These are phyloP conservation scores for Ephestia elutella DNA, from an alignment of 1,140 invertebrate species.

Conservation along the genomic window DNA sequence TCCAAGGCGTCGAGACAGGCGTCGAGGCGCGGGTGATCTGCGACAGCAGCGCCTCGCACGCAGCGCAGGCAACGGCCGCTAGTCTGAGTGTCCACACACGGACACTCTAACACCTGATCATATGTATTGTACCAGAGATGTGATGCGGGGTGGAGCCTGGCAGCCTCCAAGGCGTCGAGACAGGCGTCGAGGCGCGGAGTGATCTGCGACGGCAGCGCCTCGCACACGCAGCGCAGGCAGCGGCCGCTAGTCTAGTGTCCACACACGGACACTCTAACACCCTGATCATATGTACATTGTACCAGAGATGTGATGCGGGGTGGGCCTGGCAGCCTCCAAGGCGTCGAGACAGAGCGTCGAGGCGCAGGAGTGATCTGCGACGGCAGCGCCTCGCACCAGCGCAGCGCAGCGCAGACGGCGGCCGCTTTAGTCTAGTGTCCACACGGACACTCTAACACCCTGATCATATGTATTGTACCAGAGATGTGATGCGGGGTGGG, in stretches of 20 bases:
- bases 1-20: conserved; percentile 90
- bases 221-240: conserved; percentile 91
- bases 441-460: conserved; percentile 89
- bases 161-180: conserved; percentile 88
- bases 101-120: too few species aligned
- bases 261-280: conserved; percentile 95
- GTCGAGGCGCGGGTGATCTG: conserved; percentile 96
- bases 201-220: conserved; percentile 94
- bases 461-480: too few species aligned
- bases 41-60: too few species aligned
- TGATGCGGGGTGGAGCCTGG: too few species aligned
- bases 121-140: too few species aligned
- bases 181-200: conserved; percentile 94
- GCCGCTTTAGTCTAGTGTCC: too few species aligned
- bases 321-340: conserved; percentile 91
- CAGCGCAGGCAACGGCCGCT: too few species aligned
- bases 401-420: too few species aligned
- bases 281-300: too few species aligned
- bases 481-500: conserved; percentile 95
- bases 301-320: conserved; percentile 93
- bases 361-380: conserved; percentile 91
- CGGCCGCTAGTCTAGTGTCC: conserved; percentile 94
- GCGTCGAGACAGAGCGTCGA: conserved; percentile 92
- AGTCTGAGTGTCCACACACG: too few species aligned
- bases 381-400: too few species aligned